These are phyloP conservation scores for Zonitis immaculata DNA, from an alignment of 2,888 invertebrate species.

Conservation along the genomic window DNA sequence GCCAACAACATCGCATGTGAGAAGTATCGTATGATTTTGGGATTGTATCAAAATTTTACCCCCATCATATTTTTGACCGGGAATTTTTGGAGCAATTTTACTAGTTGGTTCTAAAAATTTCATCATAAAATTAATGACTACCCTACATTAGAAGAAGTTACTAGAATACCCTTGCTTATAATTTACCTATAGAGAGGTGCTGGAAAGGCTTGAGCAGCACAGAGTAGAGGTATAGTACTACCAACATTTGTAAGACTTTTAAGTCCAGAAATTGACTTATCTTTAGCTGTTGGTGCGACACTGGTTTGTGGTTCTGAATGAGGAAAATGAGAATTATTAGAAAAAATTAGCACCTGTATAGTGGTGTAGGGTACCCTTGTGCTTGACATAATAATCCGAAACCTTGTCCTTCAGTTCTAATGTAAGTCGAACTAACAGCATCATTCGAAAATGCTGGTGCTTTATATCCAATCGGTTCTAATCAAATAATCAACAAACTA, in stretches of 20 bases:
- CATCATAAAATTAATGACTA: neutral
- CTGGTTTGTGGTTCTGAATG: slow-evolving; percentile 50
- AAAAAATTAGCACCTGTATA: slow-evolving; percentile 54
- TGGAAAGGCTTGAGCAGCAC: slow-evolving; percentile 54
- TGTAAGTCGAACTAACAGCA: slow-evolving; percentile 50
- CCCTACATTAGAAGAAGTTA: slow-evolving; percentile 7
- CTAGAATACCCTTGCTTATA: slow-evolving; percentile 55
- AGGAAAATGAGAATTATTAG: slow-evolving; percentile 20
- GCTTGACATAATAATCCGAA: slow-evolving; percentile 53
- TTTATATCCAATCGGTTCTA: slow-evolving; percentile 56
- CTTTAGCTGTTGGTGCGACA: slow-evolving; percentile 48
- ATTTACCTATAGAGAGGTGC: slow-evolving; percentile 50
- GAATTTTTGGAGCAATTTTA: slow-evolving; percentile 58
- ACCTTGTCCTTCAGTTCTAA: slow-evolving; percentile 44
- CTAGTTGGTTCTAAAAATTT: slow-evolving; percentile 53
- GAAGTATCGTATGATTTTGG: slow-evolving; percentile 52
- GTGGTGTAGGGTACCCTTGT: slow-evolving; percentile 59
- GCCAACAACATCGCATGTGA: slow-evolving; percentile 66
- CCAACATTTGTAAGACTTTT: slow-evolving; percentile 41
- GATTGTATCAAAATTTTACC: slow-evolving; percentile 57
- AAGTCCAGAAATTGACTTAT: slow-evolving; percentile 48
- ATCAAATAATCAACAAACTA: slow-evolving; percentile 28
- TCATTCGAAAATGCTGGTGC: slow-evolving; percentile 50
- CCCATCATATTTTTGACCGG: slow-evolving; percentile 52
- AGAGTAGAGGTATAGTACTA: slow-evolving; percentile 46